phyloP scores from a whole-genome alignment of 2,113 vertebrate species.

The Dromiciops gliroides region DNA sequence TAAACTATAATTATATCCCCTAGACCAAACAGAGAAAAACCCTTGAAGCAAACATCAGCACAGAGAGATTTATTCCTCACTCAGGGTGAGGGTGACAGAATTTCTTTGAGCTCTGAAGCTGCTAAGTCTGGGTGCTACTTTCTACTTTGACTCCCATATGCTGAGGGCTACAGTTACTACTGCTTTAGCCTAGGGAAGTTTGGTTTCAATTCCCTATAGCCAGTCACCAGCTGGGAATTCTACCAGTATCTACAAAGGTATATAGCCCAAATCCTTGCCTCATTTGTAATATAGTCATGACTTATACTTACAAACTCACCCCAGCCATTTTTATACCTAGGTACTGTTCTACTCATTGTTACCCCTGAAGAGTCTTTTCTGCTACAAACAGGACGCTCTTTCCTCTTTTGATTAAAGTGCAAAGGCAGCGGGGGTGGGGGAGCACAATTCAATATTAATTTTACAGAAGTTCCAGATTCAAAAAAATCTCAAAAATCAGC shows the following conservation, averaged over 20 bases:
- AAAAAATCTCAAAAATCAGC: neutral
- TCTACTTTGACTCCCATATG: neutral
- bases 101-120: neutral
- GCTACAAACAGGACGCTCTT: neutral
- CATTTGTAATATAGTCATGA: neutral
- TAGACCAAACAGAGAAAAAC: neutral
- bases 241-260: neutral
- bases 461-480: neutral
- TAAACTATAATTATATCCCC: neutral
- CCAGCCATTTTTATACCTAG: neutral
- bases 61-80: neutral
- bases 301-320: neutral
- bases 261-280: neutral
- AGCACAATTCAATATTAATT: neutral
- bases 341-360: neutral
- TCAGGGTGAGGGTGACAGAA: neutral
- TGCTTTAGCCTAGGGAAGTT: neutral
- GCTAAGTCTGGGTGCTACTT: neutral
- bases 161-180: neutral
- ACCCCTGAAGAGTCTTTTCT: neutral
- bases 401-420: neutral
- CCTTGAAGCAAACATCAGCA: neutral
- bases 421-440: neutral
- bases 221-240: neutral
- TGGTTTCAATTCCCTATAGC: neutral